Evolutionary conservation across 2,113 vertebrate species (phyloP).

Genomic region (Ifrita kowaldi): DNA sequence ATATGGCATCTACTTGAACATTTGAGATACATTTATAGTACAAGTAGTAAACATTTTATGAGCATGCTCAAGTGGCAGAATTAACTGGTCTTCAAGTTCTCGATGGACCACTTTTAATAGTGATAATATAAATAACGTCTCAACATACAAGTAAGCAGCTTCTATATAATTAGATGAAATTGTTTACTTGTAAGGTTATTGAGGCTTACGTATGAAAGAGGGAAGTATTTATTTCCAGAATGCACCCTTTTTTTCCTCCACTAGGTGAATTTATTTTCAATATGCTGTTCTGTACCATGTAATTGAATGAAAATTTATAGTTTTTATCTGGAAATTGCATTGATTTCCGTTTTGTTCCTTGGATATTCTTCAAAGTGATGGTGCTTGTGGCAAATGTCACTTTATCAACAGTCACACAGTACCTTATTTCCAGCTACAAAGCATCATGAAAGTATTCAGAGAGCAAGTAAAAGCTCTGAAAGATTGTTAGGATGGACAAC

Average conservation of each 20-base stretch:
- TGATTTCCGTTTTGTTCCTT: slow-evolving; percentile 62
- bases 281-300: neutral
- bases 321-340: slow-evolving; percentile 60
- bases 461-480: neutral
- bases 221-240: neutral
- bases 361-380: slow-evolving; percentile 50
- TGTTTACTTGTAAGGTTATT: neutral
- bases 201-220: neutral
- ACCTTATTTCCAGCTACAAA: neutral
- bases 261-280: slow-evolving; percentile 34
- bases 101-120: neutral
- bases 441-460: neutral
- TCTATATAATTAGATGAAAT: neutral
- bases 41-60: neutral
- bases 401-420: slow-evolving; percentile 1
- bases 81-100: neutral
- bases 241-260: neutral
- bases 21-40: neutral
- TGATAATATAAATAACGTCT: neutral
- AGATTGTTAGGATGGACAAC: neutral
- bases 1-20: neutral
- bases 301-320: slow-evolving; percentile 55
- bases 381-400: slow-evolving; percentile 14
- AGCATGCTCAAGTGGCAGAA: neutral
- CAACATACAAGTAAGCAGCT: neutral